Evolutionary conservation across 1,140 invertebrate species (phyloP).

Genomic region (Brachionus asplanchnoidis): DNA sequence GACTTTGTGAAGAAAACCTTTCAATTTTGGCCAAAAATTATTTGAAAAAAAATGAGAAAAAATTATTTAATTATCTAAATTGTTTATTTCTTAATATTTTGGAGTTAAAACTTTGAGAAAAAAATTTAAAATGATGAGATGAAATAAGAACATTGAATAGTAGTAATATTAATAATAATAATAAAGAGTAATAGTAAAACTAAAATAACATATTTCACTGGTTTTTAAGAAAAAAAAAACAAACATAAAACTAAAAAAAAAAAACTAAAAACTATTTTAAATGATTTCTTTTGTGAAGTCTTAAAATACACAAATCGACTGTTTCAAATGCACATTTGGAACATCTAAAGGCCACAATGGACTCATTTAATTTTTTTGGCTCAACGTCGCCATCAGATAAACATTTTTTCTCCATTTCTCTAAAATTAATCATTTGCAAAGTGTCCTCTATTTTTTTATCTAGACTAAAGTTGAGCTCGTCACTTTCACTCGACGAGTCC

Average conservation of each 20-base stretch:
- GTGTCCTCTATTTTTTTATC: slow-evolving; percentile 47
- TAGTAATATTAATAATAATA: background rate
- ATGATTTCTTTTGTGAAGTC: slow-evolving; percentile 13
- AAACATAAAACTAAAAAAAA: background rate
- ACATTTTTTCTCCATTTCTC: background rate
- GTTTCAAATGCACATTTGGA: slow-evolving; percentile 57
- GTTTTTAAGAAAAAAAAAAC: background rate
- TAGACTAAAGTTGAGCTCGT: slow-evolving; percentile 45
- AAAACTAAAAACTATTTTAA: background rate
- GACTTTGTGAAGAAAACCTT: too few relatives aligned
- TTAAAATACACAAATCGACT: slow-evolving; percentile 45
- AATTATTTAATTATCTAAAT: too few relatives aligned
- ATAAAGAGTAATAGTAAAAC: background rate
- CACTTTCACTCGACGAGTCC: slow-evolving; percentile 46
- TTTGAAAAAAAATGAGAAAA: too few relatives aligned
- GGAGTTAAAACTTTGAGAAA: too few relatives aligned
- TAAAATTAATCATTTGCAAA: slow-evolving; percentile 44
- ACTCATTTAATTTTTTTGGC: slow-evolving; percentile 19
- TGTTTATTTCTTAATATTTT: too few relatives aligned
- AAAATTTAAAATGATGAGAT: too few relatives aligned
- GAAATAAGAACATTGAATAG: too few relatives aligned
- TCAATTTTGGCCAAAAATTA: too few relatives aligned
- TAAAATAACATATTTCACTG: background rate
- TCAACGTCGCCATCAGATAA: background rate
- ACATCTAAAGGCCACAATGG: slow-evolving; percentile 54